Conservation (phyloP, 2,113 vertebrate species). For the Catharus minimus region DNA sequence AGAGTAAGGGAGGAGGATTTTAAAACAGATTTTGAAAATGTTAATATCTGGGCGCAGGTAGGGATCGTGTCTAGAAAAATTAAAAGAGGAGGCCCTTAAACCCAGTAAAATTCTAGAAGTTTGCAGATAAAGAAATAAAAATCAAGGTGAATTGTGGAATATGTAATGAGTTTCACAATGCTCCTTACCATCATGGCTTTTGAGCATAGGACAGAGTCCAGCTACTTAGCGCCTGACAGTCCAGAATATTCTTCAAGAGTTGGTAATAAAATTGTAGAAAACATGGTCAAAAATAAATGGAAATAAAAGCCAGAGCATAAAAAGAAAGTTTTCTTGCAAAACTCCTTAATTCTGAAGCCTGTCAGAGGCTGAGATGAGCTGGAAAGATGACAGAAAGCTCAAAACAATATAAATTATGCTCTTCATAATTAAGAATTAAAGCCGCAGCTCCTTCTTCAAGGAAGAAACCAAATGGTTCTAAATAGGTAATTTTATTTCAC, state of each 20-base stretch:
- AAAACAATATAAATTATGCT: neutral
- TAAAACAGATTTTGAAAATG: neutral
- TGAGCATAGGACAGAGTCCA: neutral
- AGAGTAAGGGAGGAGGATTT: neutral
- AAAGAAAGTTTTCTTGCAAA: neutral
- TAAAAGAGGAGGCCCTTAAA: neutral
- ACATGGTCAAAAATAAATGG: neutral
- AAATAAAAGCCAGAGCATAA: neutral
- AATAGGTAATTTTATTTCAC: slow-evolving; percentile 9
- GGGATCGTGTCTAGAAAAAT: neutral
- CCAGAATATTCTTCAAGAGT: neutral
- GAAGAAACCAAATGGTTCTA: slow-evolving; percentile 2
- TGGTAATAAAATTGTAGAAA: neutral
- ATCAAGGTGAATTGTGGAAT: neutral
- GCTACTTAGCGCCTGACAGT: neutral
- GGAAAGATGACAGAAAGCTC: neutral
- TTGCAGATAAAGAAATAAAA: neutral
- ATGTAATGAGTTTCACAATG: neutral
- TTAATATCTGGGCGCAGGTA: neutral
- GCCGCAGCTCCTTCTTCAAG: neutral
- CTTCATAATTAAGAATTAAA: neutral
- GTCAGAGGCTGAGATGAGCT: neutral
- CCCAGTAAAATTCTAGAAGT: neutral
- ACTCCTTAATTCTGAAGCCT: neutral
- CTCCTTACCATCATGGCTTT: neutral